Evolutionary conservation across 1,140 invertebrate genomes (phyloP).

Genomic region (Diploscapter pachys): DNA sequence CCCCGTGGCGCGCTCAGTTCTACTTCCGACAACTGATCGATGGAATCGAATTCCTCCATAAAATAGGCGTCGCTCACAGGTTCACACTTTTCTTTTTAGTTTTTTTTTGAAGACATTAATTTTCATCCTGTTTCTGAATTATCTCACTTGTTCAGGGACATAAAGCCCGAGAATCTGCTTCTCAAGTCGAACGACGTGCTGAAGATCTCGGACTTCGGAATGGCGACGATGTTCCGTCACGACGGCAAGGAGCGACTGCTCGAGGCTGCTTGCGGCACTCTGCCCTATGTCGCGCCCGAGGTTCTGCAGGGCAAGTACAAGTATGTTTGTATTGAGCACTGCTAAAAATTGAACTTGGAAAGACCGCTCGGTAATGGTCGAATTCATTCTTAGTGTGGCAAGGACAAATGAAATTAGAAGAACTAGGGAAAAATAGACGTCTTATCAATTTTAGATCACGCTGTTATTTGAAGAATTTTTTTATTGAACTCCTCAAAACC

Average conservation of each 20-base stretch:
- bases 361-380: too few relatives aligned
- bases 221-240: conserved; percentile 28
- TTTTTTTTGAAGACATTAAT: neutral
- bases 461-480: too few relatives aligned
- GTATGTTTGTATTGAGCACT: neutral
- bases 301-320: conserved; percentile 6
- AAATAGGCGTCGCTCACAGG: conserved; percentile 11
- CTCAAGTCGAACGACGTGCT: conserved; percentile 9
- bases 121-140: neutral
- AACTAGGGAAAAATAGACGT: too few relatives aligned
- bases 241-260: conserved; percentile 7
- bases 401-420: too few relatives aligned
- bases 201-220: conserved; percentile 34
- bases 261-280: conserved; percentile 15
- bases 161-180: conserved; percentile 34
- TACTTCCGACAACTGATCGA: conserved; percentile 26
- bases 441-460: too few relatives aligned
- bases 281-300: conserved; percentile 27
- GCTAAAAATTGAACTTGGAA: too few relatives aligned
- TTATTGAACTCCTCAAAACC: conserved; percentile 7
- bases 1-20: conserved; percentile 11
- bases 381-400: too few relatives aligned
- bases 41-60: conserved; percentile 24
- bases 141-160: conserved; percentile 9
- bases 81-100: neutral